Percentiles rank a stretch among this genome's conserved stretches.
Conservation (phyloP, 2,797 vertebrate species). For the Sebastes minor region DNA sequence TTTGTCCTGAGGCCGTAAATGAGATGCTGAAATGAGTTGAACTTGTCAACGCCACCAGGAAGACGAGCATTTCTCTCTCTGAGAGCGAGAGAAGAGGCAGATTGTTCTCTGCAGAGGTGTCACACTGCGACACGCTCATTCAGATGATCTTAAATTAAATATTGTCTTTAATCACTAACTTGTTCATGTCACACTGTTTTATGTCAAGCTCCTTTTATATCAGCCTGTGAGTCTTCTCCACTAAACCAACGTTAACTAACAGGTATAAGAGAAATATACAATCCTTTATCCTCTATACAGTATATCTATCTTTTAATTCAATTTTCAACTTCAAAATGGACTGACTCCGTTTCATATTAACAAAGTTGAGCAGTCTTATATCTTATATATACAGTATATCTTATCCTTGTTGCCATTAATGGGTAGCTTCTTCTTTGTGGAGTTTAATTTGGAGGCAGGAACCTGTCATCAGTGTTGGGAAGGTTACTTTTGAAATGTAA, state of each 20-base stretch:
- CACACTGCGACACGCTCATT: not conserved
- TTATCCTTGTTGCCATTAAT: too few species aligned
- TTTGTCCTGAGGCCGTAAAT: conserved; percentile 44
- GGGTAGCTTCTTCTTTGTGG: too few species aligned
- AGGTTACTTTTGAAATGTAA: too few species aligned
- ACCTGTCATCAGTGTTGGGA: too few species aligned
- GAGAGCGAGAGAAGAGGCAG: conserved; percentile 4
- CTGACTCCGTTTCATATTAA: too few species aligned
- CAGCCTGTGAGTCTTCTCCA: not conserved
- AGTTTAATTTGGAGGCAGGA: too few species aligned
- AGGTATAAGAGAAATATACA: not conserved
- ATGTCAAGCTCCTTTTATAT: not conserved
- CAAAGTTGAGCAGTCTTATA: too few species aligned
- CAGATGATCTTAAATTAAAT: conserved; percentile 9
- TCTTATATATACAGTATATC: too few species aligned
- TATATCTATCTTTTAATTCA: not conserved
- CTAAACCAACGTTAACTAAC: not conserved
- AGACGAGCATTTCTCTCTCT: conserved; percentile 9
- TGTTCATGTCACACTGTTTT: not conserved
- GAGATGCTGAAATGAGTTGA: conserved; percentile 55
- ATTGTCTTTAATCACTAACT: conserved; percentile 1
- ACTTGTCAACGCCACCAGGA: conserved; percentile 43
- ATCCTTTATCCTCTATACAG: not conserved
- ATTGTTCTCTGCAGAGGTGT: conserved; percentile 25
- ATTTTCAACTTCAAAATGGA: not conserved